Percentiles rank a stretch among this genome's conserved stretches.
Evolutionary conservation across 2,113 vertebrate species (phyloP).

Genomic region (Embiotoca jacksoni): DNA sequence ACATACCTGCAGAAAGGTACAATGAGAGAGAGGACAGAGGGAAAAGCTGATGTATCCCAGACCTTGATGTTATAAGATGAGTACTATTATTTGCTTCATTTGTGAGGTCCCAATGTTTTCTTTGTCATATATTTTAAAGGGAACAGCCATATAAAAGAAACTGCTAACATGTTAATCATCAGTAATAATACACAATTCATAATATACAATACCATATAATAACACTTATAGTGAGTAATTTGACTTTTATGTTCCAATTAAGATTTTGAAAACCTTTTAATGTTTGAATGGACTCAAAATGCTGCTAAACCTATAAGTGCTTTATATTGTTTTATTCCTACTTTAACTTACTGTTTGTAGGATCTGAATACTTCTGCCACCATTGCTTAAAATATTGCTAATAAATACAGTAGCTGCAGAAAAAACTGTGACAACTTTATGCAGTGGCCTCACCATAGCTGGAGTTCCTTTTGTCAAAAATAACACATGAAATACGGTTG

Average conservation of each 20-base stretch:
- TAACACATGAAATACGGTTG: conserved; percentile 22
- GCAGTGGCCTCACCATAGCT: not conserved
- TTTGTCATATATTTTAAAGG: no score
- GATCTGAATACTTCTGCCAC: not conserved
- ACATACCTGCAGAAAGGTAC: no score
- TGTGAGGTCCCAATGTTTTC: no score
- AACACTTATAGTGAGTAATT: not conserved
- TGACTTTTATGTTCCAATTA: not conserved
- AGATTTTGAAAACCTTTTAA: not conserved
- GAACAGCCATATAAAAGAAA: no score
- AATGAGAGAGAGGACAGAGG: no score
- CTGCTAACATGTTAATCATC: not conserved
- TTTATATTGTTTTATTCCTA: not conserved
- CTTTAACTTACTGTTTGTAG: not conserved
- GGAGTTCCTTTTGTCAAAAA: not conserved
- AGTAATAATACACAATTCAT: not conserved
- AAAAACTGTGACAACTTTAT: not conserved
- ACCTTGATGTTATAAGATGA: no score
- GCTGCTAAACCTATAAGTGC: not conserved
- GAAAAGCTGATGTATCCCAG: no score
- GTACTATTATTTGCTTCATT: no score
- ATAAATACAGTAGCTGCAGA: not conserved
- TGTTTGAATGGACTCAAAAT: not conserved
- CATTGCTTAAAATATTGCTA: not conserved
- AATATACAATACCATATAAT: not conserved